phyloP scores from a whole-genome alignment of 2,888 invertebrate genomes.

The Elgonia sp. region DNA sequence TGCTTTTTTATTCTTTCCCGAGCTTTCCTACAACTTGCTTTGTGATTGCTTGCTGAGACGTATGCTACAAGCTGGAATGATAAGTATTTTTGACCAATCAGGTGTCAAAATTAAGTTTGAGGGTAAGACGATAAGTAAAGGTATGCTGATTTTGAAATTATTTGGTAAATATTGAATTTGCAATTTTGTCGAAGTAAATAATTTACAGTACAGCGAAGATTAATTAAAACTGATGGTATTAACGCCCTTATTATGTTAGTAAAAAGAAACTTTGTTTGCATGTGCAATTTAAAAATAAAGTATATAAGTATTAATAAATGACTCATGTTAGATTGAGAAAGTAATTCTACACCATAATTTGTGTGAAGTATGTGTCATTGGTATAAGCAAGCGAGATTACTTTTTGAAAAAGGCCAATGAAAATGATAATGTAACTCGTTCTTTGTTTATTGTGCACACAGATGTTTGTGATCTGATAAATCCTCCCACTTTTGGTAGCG shows the following conservation, averaged over 20 bases:
- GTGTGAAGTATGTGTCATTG: constrained; percentile 57
- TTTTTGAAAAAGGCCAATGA: constrained; percentile 41
- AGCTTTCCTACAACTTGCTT: no score
- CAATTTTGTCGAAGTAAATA: neutral
- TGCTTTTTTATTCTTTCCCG: no score
- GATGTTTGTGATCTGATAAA: constrained; percentile 67
- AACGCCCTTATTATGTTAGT: constrained; percentile 38
- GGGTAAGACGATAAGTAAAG: no score
- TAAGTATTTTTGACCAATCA: no score
- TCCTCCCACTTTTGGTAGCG: constrained; percentile 58
- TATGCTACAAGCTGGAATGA: no score
- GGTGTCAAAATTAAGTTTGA: no score
- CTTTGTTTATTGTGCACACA: constrained; percentile 57
- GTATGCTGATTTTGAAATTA: neutral
- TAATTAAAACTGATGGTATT: constrained; percentile 37
- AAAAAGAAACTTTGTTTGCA: constrained; percentile 60
- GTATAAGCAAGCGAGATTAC: constrained; percentile 43
- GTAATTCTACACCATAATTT: neutral
- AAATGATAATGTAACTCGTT: constrained; percentile 53
- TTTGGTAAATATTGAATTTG: neutral
- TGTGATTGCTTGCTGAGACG: no score
- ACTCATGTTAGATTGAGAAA: neutral
- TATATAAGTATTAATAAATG: neutral
- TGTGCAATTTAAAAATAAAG: constrained; percentile 51
- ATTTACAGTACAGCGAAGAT: neutral